Base-by-base conservation (phyloP, 2,113 vertebrate genomes). In the Sturnira hondurensis region DNA sequence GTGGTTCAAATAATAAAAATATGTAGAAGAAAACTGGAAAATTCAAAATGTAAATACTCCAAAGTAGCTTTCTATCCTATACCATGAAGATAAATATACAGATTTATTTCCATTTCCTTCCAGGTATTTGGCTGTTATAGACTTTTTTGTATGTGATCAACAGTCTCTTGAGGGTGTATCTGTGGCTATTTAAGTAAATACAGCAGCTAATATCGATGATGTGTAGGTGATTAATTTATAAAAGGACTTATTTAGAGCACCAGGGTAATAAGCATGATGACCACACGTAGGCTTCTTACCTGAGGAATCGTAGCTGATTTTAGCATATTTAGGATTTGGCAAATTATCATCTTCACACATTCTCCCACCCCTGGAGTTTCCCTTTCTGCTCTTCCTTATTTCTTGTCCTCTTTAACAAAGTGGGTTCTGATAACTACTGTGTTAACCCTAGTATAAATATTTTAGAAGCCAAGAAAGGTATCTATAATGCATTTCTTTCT, bases 401-500 rank as follows among this genome's bases (percentile, higher is more conserved):
- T 65, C 43, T 70, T 20, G 1, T 58, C 86, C 84, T 47, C 22
- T 65, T 73, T 17, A 73, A 58, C 16, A 52, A 50, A n/a, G 41
- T 26, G 5, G 7, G 24, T 61, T 93, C 82, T 45, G 31, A 1
- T 71, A 85, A 73, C 67, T 82, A 68, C 86, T 78, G 63, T 58
- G 61, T 89, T 82, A 38, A 91, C 45, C 28, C 56, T 58, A 68
- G 9, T 12, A 78, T 61, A 41, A 68, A 7, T 10, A 78, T 86
- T 93, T 95, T 63, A 85, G 31, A 28, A 73, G 31, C 36, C 76
- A 82, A 86, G 1, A 63, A 78, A 91, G 0, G 28, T 14, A 9
- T 45, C 15, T 38, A 63, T 63, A 90, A 54, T 89, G 56, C 28
- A 93, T 78, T 24, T 68, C 81, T 93, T 97, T 80, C 91, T 31